Conservation (phyloP, 2,888 invertebrate species). For the Lomographa bimaculata region DNA sequence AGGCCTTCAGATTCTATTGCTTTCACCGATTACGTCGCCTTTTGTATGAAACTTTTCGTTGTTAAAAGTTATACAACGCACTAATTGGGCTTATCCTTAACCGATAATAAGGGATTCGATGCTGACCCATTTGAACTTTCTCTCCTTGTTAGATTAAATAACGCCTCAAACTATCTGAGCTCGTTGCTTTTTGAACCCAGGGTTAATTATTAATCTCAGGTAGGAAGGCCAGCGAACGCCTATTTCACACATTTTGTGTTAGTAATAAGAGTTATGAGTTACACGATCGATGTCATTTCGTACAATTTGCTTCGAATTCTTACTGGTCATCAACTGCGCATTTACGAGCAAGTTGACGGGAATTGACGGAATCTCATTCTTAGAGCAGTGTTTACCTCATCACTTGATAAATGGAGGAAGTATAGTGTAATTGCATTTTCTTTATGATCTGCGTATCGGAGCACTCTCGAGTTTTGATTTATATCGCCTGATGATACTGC, state of each 20-base stretch:
- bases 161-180: conserved; percentile 35
- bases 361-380: conserved; percentile 30
- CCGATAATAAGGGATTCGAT: conserved; percentile 39
- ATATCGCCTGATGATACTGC: conserved; percentile 28
- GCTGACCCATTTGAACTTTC: conserved; percentile 44
- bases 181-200: conserved; percentile 42
- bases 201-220: conserved; percentile 49
- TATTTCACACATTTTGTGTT: conserved; percentile 17
- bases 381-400: conserved; percentile 26
- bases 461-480: conserved; percentile 24
- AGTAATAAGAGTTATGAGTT: conserved; percentile 24
- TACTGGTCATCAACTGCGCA: conserved; percentile 31
- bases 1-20: conserved; percentile 69
- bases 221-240: conserved; percentile 24
- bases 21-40: conserved; percentile 74
- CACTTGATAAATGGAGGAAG: conserved; percentile 33
- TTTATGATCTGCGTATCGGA: conserved; percentile 29
- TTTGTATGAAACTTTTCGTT: conserved; percentile 56
- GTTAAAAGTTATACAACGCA: conserved; percentile 54
- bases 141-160: conserved; percentile 44
- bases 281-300: conserved; percentile 38
- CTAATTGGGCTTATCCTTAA: conserved; percentile 50
- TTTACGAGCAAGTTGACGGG: conserved; percentile 22
- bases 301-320: conserved; percentile 37
- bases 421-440: conserved; percentile 34